These are phyloP conservation scores for Scaptodrosophila lebanonensis DNA, from an alignment of 1,140 invertebrate genomes.

Conservation along the genomic window DNA sequence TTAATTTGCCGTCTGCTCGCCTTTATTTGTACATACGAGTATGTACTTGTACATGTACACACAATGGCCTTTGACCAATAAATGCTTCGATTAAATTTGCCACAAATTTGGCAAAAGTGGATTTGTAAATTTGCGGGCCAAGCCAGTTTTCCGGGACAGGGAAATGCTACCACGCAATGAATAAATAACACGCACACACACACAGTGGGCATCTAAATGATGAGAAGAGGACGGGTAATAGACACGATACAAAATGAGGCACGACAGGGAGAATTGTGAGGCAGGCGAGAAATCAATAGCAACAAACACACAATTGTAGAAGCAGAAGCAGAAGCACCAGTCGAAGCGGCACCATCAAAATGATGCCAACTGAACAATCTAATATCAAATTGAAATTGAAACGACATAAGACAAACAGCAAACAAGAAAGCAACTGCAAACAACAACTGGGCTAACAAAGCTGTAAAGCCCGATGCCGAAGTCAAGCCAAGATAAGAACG, in stretches of 20 bases:
- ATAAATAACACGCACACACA: slow-evolving; percentile 45
- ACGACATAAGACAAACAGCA: slow-evolving; percentile 21
- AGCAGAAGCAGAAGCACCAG: too few relatives aligned
- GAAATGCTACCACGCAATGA: slow-evolving; percentile 49
- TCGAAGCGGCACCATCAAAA: too few relatives aligned
- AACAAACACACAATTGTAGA: background rate
- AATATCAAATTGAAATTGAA: slow-evolving; percentile 60
- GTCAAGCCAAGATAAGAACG: slow-evolving; percentile 9
- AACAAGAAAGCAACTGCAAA: slow-evolving; percentile 7
- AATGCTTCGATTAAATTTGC: slow-evolving; percentile 21
- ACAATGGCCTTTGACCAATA: slow-evolving; percentile 1
- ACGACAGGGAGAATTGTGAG: too few relatives aligned
- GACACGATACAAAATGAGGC: too few relatives aligned
- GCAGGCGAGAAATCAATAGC: slow-evolving; percentile 31
- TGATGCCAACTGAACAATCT: slow-evolving; percentile 37
- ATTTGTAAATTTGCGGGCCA: too few relatives aligned
- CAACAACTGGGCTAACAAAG: slow-evolving; percentile 19
- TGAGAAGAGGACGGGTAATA: too few relatives aligned
- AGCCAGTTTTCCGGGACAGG: too few relatives aligned
- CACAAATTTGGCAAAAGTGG: slow-evolving; percentile 13
- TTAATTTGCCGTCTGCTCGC: background rate
- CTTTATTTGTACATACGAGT: background rate
- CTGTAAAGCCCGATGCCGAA: slow-evolving; percentile 2
- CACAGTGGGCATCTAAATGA: background rate
- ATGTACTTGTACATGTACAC: slow-evolving; percentile 10